A percentile compares a stretch with the other conserved stretches of the same genome.
Evolutionary conservation across 2,888 invertebrate species (phyloP).

Genomic region (Nowickia ferox): DNA sequence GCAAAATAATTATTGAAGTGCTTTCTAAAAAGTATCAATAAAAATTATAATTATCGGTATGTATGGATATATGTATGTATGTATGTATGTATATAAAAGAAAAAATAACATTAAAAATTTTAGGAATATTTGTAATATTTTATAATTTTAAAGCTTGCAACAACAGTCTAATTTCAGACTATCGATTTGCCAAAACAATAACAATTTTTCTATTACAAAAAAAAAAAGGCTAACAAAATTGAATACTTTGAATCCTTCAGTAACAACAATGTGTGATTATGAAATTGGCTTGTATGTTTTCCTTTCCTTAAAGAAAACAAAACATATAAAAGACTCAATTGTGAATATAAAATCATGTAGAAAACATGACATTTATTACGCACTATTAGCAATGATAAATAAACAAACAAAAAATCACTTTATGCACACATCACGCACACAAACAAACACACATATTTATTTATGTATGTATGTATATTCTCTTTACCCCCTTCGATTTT

Average conservation of each 20-base stretch:
- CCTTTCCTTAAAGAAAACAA: background rate
- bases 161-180: conserved; percentile 71
- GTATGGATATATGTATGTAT: too few species aligned
- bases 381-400: conserved; percentile 68
- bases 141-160: background rate
- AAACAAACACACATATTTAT: background rate
- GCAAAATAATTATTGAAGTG: conserved; percentile 2
- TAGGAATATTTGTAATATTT: too few species aligned
- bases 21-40: background rate
- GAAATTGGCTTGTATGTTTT: conserved; percentile 8
- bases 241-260: conserved; percentile 37
- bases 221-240: conserved; percentile 58
- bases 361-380: conserved; percentile 73
- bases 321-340: conserved; percentile 69
- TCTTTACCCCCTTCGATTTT: conserved; percentile 60
- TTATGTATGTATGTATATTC: background rate
- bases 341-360: conserved; percentile 73
- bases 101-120: background rate
- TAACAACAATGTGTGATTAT: conserved; percentile 18
- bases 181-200: conserved; percentile 12
- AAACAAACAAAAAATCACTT: conserved; percentile 35
- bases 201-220: conserved; percentile 13
- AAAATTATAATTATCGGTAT: conserved; percentile 16
- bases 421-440: conserved; percentile 3
- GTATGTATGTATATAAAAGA: background rate